A percentile compares a stretch with the other conserved stretches of the same genome.
Evolutionary conservation across 1,140 invertebrate genomes (phyloP).

Genomic region (Drosophila teissieri): DNA sequence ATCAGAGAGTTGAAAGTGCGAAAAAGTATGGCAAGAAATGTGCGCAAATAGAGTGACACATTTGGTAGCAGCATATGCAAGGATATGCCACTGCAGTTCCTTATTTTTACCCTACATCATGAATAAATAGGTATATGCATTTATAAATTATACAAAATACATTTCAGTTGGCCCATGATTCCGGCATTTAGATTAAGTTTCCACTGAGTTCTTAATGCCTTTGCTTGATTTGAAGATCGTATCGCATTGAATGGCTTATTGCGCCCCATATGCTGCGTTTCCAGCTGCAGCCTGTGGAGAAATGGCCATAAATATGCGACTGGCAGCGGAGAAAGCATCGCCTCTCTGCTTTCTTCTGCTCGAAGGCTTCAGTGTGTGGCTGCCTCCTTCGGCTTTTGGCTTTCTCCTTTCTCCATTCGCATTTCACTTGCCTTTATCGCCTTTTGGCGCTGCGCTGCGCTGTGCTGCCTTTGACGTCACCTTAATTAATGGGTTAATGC

Average conservation of each 20-base stretch:
- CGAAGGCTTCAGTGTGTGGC: constrained; percentile 20
- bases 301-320: constrained; percentile 72
- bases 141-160: too few relatives aligned
- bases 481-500: constrained; percentile 83
- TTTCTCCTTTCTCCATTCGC: constrained; percentile 13
- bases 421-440: constrained; percentile 53
- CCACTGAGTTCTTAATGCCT: not conserved
- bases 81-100: too few relatives aligned
- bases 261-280: constrained; percentile 38
- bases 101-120: too few relatives aligned
- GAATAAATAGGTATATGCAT: too few relatives aligned
- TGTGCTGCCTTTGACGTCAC: constrained; percentile 78
- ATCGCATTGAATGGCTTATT: constrained; percentile 26
- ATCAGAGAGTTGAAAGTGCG: not conserved
- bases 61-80: too few relatives aligned
- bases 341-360: constrained; percentile 41
- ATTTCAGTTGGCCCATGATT: too few relatives aligned
- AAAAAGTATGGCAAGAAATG: not conserved
- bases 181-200: too few relatives aligned
- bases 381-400: constrained; percentile 20
- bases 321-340: constrained; percentile 59
- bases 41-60: too few relatives aligned
- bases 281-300: constrained; percentile 30
- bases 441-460: constrained; percentile 34
- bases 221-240: constrained; percentile 35